Evolutionary conservation across 2,888 invertebrate genomes (phyloP).

Genomic region (Thereva nobilitata): DNA sequence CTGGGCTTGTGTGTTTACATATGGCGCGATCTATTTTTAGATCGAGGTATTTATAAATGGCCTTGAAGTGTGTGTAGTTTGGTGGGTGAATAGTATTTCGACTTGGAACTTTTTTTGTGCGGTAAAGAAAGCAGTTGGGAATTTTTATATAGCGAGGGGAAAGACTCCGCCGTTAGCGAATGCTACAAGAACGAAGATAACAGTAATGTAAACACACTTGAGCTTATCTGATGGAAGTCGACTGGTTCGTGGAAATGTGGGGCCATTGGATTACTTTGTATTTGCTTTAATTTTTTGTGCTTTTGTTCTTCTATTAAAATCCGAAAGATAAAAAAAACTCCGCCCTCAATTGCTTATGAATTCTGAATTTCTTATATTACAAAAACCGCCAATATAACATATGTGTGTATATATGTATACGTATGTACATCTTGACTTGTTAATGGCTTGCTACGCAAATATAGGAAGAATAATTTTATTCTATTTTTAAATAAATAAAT

Average conservation of each 20-base stretch:
- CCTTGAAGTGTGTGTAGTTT: conserved; percentile 38
- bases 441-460: not conserved
- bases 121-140: not conserved
- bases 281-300: too few species aligned
- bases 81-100: conserved; percentile 33
- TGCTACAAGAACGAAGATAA: too few species aligned
- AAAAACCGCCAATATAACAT: not conserved
- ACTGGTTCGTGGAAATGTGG: too few species aligned
- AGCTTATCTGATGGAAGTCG: too few species aligned
- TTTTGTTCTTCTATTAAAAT: too few species aligned
- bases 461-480: not conserved
- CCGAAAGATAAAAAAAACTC: too few species aligned
- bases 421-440: not conserved
- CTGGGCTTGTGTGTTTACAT: conserved; percentile 30
- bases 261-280: too few species aligned
- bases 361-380: not conserved
- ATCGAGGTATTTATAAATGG: conserved; percentile 41
- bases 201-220: too few species aligned
- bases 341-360: too few species aligned
- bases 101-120: conserved; percentile 1
- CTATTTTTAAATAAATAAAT: not conserved
- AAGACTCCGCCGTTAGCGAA: too few species aligned
- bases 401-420: not conserved
- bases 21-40: conserved; percentile 38
- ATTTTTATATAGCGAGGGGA: not conserved